These are phyloP conservation scores for Silurus glanis DNA, from an alignment of 2,113 vertebrate genomes.

Conservation along the genomic window DNA sequence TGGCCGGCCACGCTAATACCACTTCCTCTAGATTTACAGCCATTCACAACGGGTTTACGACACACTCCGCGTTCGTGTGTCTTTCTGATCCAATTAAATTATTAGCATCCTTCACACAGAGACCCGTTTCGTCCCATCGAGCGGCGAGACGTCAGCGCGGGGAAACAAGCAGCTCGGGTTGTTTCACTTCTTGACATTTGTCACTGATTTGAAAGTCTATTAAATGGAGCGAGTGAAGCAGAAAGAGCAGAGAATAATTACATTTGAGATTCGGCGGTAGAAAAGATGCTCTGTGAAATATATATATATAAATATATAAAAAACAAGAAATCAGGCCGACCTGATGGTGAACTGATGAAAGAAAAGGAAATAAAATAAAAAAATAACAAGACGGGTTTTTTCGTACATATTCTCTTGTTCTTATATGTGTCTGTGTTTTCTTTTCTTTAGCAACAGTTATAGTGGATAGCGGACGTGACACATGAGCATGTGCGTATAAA, in stretches of 20 bases:
- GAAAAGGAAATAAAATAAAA: background rate
- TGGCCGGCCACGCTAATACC: conserved; percentile 36
- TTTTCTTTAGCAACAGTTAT: background rate
- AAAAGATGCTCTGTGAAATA: background rate
- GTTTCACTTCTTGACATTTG: conserved; percentile 10
- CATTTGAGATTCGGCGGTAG: background rate
- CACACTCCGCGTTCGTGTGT: conserved; percentile 30
- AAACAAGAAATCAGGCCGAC: background rate
- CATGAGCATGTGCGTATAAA: background rate
- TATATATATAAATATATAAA: background rate
- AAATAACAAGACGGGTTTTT: background rate
- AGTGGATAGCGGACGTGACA: background rate
- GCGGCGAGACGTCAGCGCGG: background rate
- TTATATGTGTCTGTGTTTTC: background rate
- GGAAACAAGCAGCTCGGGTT: background rate
- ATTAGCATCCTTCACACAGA: conserved; percentile 17
- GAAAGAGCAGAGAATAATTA: background rate
- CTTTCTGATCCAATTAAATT: conserved; percentile 32
- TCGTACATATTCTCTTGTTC: background rate
- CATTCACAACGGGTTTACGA: conserved; percentile 29
- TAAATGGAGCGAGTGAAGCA: conserved; percentile 6
- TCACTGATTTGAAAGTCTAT: conserved; percentile 12
- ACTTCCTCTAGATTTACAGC: conserved; percentile 17
- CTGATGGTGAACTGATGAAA: background rate
- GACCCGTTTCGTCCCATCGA: background rate